Evolutionary conservation across 2,113 vertebrate species (phyloP).

Genomic region (Salminus brasiliensis): DNA sequence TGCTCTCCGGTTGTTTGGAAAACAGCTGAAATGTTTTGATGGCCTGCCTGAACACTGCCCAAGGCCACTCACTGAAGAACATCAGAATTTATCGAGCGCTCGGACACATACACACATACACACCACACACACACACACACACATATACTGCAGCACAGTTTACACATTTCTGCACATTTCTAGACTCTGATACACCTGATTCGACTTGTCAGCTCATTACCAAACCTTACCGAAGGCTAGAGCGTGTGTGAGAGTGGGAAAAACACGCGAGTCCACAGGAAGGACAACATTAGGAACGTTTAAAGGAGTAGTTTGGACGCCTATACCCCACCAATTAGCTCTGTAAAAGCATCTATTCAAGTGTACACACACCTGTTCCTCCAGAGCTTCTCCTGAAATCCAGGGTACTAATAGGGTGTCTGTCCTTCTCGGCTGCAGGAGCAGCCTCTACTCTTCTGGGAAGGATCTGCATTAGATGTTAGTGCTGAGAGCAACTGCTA

Average conservation of each 20-base stretch:
- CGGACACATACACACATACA: slow-evolving; percentile 16
- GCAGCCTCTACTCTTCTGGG: too few relatives aligned
- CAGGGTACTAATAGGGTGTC: too few relatives aligned
- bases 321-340: too few relatives aligned
- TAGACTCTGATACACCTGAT: neutral
- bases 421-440: too few relatives aligned
- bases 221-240: neutral
- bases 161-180: neutral
- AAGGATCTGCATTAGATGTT: too few relatives aligned
- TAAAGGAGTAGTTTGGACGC: too few relatives aligned
- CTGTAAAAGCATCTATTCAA: too few relatives aligned
- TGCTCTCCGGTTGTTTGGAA: neutral
- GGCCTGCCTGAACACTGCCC: slow-evolving; percentile 11
- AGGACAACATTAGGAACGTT: neutral
- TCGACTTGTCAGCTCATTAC: neutral
- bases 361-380: too few relatives aligned
- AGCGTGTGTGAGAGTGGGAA: too few relatives aligned
- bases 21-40: neutral
- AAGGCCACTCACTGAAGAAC: slow-evolving; percentile 7
- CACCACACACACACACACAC: too few relatives aligned
- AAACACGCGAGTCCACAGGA: neutral
- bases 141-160: slow-evolving; percentile 1
- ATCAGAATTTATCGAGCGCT: neutral
- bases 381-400: too few relatives aligned
- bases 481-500: too few relatives aligned